Evolutionary conservation across 2,888 invertebrate species (phyloP), one percentile per base, ranked within the genome.

Genomic region (Sepioteuthis lessoniana): DNA sequence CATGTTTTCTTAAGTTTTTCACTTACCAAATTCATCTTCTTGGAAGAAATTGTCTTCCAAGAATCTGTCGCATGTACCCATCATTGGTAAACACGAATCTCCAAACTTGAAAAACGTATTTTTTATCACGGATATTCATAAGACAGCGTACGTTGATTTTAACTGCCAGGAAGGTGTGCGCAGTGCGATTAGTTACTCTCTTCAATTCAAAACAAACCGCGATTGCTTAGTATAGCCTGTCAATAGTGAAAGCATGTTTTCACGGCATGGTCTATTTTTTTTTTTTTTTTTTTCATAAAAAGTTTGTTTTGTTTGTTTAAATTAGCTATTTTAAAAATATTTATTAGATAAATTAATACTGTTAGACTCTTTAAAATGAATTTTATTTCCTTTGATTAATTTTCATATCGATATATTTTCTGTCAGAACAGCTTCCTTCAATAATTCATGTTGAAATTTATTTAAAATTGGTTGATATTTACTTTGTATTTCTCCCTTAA

Each of bases 1-100:
- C 1, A 21, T n/a, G n/a, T n/a, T 16, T n/a, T 76, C n/a, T 35
- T 76, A n/a, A 35, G n/a, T 5, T n/a, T 92, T 91, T n/a, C 31
- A 92, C 92, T 92, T 37, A 92, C 92, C 92, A 47, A 92, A 92
- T 92, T 92, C 92, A 92, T 92, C 92, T 92, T 92, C 92, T 16
- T 92, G 92, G 92, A 92, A 92, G 46, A 92, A 92, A 92, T 92
- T 92, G 21, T 92, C 92, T 47, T 92, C 92, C 92, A 92, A 21
- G 42, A 92, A 92, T 47, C 35, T 28, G 35, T 92, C 92, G 28
- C 46, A 92, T 31, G 47, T 42, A 46, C 92, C 35, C 92, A 92
- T 76, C 76, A 76, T 76, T 76, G 76, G n/a, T 76, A 76, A 35
- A 76, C n/a, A 76, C n/a, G 76, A 76, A 76, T 76, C 76, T 76